Evolutionary conservation across 2,797 vertebrate species (phyloP).

Genomic region (Rhyacichthys aspro): DNA sequence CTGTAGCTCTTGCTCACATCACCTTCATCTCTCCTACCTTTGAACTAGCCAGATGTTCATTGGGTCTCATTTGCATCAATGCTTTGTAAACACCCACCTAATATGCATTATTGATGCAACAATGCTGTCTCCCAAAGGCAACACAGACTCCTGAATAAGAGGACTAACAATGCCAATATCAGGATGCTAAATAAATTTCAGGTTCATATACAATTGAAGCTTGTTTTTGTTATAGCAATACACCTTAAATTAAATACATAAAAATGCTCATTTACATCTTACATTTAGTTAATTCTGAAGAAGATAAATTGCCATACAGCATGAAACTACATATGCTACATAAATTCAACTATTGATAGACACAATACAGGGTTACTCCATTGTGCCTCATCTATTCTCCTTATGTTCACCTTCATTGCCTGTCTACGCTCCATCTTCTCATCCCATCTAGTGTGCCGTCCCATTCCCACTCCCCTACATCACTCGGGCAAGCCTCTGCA

Average conservation of each 20-base stretch:
- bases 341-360: slow-evolving; percentile 7
- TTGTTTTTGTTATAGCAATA: no score
- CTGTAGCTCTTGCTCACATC: background rate
- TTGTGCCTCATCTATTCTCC: slow-evolving; percentile 2
- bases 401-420: slow-evolving; percentile 34
- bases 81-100: slow-evolving; percentile 28
- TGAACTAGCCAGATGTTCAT: slow-evolving; percentile 46
- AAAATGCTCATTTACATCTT: no score
- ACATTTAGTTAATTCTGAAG: slow-evolving; percentile 2
- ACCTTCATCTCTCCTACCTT: slow-evolving; percentile 29
- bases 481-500: slow-evolving; percentile 30
- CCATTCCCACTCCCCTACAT: slow-evolving; percentile 35
- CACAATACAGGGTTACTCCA: slow-evolving; percentile 11
- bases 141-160: background rate
- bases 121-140: slow-evolving; percentile 9
- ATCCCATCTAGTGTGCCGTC: slow-evolving; percentile 21
- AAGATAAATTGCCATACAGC: background rate
- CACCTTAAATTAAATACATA: no score
- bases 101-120: slow-evolving; percentile 36
- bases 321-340: background rate
- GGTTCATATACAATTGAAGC: background rate
- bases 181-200: background rate
- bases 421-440: slow-evolving; percentile 13
- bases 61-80: slow-evolving; percentile 43
- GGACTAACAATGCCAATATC: background rate